phyloP scores from a whole-genome alignment of 2,888 invertebrate species.

The Dicroscelio sp. region DNA sequence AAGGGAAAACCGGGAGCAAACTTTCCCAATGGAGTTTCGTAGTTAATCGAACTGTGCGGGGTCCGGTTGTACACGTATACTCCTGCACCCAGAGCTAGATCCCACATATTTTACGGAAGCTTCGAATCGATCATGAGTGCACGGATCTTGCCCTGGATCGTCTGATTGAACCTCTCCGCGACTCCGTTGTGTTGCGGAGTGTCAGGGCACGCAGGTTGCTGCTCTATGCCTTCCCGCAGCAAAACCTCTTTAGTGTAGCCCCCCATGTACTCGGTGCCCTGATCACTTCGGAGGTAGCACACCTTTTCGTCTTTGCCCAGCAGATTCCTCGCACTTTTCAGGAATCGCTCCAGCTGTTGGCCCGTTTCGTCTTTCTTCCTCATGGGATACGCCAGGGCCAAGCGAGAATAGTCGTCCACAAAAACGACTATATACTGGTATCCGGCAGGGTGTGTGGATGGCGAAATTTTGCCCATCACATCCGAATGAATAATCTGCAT shows the following conservation, averaged over 20 bases:
- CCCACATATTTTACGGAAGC: background rate
- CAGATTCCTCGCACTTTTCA: background rate
- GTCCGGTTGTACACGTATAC: background rate
- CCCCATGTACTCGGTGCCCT: background rate
- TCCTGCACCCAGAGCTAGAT: background rate
- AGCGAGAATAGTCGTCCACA: background rate
- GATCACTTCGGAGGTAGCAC: background rate
- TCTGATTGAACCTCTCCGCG: background rate
- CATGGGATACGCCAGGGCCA: background rate
- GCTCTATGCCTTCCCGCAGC: background rate
- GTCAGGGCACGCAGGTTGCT: background rate
- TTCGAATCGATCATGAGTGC: background rate
- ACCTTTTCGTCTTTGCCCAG: background rate
- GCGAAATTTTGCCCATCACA: slow-evolving; percentile 10
- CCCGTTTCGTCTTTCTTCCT: background rate
- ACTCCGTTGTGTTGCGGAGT: background rate
- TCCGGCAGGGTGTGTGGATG: background rate
- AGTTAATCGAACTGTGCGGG: background rate
- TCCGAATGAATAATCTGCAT: background rate
- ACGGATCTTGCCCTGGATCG: background rate
- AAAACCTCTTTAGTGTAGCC: background rate
- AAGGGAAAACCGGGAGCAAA: background rate
- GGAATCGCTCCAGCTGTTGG: background rate
- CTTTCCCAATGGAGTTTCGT: background rate
- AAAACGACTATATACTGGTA: background rate